Evolutionary conservation across 2,888 invertebrate species (phyloP).

Genomic region (Uloborus plumipes): DNA sequence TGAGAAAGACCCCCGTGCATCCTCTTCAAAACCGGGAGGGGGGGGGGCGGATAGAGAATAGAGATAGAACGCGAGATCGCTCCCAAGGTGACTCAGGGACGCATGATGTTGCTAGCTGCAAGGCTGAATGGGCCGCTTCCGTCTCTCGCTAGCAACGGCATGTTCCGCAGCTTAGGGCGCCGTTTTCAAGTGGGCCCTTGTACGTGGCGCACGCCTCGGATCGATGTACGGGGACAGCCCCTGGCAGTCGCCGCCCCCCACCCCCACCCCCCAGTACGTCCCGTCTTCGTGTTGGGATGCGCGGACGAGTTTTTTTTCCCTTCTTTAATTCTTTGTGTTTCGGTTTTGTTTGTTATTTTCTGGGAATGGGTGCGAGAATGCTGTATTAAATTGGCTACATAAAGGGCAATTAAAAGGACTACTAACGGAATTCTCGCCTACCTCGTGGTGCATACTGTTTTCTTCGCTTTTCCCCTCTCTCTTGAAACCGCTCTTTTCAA

Average conservation of each 20-base stretch:
- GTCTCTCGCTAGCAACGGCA: constrained; percentile 63
- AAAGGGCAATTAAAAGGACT: constrained; percentile 62
- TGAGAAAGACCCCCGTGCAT: constrained; percentile 40
- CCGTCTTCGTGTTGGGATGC: constrained; percentile 25
- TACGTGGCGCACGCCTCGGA: constrained; percentile 31
- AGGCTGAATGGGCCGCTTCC: constrained; percentile 56
- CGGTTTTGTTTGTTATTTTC: constrained; percentile 37
- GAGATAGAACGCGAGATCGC: constrained; percentile 22
- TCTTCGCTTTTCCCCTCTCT: not conserved
- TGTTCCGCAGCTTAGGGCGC: constrained; percentile 63
- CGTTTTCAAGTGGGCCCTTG: constrained; percentile 47
- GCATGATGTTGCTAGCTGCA: constrained; percentile 64
- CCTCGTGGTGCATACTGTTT: constrained; percentile 2
- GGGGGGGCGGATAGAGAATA: constrained; percentile 28
- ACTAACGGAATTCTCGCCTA: constrained; percentile 49
- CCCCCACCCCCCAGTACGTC: constrained; percentile 11
- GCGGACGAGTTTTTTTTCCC: not conserved
- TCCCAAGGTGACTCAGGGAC: constrained; percentile 60
- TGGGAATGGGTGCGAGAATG: constrained; percentile 7
- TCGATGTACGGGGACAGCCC: constrained; percentile 27
- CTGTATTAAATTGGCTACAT: constrained; percentile 62
- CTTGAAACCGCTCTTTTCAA: not conserved
- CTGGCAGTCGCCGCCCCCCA: constrained; percentile 11
- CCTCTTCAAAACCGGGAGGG: constrained; percentile 43
- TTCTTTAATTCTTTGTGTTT: not conserved